phyloP scores from a whole-genome alignment of 2,888 invertebrate genomes.

The Nymphalis polychloros region DNA sequence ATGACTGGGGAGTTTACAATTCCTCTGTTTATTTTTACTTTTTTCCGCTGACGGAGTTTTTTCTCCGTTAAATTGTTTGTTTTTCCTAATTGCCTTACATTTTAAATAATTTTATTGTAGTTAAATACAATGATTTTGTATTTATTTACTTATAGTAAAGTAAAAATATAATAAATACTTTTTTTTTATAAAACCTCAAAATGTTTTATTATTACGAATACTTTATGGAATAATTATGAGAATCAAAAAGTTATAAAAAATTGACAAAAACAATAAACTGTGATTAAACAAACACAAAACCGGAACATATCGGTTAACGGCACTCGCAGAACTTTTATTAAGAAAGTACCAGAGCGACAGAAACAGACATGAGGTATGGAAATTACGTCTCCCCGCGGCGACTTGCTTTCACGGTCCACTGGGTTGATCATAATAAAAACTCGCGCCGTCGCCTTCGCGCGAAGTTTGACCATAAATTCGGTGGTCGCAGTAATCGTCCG shows the following conservation, averaged over 20 bases:
- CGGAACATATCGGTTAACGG: not conserved
- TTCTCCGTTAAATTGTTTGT: conserved; percentile 41
- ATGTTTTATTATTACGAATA: too few species aligned
- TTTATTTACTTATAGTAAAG: not conserved
- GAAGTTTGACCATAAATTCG: conserved; percentile 83
- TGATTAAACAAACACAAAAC: not conserved
- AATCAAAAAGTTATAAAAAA: not conserved
- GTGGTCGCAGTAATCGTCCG: conserved; percentile 72
- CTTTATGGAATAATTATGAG: too few species aligned
- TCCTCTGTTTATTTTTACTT: conserved; percentile 64
- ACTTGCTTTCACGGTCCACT: conserved; percentile 83
- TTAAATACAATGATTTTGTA: not conserved
- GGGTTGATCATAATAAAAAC: conserved; percentile 83
- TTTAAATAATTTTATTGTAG: conserved; percentile 28
- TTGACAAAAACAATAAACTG: not conserved
- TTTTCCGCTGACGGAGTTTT: conserved; percentile 46
- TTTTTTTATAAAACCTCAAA: too few species aligned
- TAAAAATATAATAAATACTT: not conserved
- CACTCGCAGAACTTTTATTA: conserved; percentile 67
- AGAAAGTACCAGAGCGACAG: conserved; percentile 76
- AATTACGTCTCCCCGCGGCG: conserved; percentile 76
- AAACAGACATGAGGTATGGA: conserved; percentile 79
- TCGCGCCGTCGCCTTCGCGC: conserved; percentile 78
- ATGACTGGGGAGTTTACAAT: conserved; percentile 59
- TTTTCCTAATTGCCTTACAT: conserved; percentile 41